Evolutionary conservation across 2,113 vertebrate species (phyloP).

Genomic region (Phylloscopus trochiloides): DNA sequence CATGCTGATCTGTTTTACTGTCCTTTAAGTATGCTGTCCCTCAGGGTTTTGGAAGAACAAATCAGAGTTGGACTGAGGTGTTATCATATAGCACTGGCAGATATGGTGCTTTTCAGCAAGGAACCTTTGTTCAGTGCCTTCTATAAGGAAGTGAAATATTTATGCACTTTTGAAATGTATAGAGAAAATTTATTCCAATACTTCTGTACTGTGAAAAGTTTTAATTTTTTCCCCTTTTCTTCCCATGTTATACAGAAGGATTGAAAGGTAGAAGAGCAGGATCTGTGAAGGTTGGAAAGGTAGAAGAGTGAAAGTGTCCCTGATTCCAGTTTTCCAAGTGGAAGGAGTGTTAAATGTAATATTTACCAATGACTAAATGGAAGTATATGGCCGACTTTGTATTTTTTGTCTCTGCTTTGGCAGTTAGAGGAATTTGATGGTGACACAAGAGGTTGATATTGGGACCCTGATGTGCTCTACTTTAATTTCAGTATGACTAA

Average conservation of each 20-base stretch:
- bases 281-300: background rate
- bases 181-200: background rate
- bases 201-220: background rate
- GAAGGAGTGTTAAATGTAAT: background rate
- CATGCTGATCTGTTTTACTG: background rate
- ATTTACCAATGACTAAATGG: background rate
- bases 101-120: background rate
- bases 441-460: background rate
- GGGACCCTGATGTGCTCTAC: background rate
- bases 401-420: background rate
- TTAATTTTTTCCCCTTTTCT: background rate
- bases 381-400: background rate
- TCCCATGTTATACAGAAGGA: background rate
- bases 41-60: background rate
- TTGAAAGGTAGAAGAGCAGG: constrained; percentile 3
- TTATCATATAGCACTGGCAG: background rate
- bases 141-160: background rate
- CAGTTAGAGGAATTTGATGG: background rate
- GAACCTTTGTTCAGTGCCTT: background rate
- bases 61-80: background rate
- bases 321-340: constrained; percentile 3
- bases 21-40: background rate
- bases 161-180: background rate
- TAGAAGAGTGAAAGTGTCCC: background rate
- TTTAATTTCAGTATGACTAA: background rate